A percentile compares a stretch with the other conserved stretches of the same genome.
Evolutionary conservation across 2,888 invertebrate species (phyloP).

Genomic region (Macrostomum cliftonense): DNA sequence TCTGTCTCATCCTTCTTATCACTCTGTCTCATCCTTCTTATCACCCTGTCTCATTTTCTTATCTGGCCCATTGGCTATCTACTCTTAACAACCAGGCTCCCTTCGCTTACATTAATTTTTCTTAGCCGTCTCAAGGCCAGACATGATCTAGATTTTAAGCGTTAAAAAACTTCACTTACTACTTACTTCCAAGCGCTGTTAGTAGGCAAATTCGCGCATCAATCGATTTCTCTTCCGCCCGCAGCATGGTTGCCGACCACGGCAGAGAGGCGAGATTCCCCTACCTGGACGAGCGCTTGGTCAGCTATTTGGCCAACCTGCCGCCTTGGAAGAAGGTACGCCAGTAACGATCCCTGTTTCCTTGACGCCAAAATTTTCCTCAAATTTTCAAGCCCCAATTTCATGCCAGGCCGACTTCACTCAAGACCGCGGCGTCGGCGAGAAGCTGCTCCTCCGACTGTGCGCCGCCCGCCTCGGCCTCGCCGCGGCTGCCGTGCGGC

Average conservation of each 20-base stretch:
- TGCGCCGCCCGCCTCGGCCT: constrained; percentile 33
- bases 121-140: too few species aligned
- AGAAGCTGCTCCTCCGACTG: constrained; percentile 63
- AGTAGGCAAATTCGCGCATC: too few species aligned
- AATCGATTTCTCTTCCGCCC: background rate
- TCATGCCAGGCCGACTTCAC: constrained; percentile 19
- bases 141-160: background rate
- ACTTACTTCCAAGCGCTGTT: background rate
- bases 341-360: background rate
- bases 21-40: too few species aligned
- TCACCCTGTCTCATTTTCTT: too few species aligned
- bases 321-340: constrained; percentile 40
- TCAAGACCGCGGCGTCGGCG: constrained; percentile 56
- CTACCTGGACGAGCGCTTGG: constrained; percentile 46
- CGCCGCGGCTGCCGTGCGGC: constrained; percentile 44
- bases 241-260: constrained; percentile 65
- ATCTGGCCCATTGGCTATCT: too few species aligned
- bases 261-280: constrained; percentile 53
- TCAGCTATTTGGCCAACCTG: constrained; percentile 39
- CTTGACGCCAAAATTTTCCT: too few species aligned
- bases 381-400: background rate
- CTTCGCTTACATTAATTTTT: too few species aligned
- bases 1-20: too few species aligned
- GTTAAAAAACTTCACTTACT: too few species aligned
- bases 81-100: too few species aligned